Evolutionary conservation across 2,888 invertebrate species (phyloP).

Genomic region (Antitype chi): DNA sequence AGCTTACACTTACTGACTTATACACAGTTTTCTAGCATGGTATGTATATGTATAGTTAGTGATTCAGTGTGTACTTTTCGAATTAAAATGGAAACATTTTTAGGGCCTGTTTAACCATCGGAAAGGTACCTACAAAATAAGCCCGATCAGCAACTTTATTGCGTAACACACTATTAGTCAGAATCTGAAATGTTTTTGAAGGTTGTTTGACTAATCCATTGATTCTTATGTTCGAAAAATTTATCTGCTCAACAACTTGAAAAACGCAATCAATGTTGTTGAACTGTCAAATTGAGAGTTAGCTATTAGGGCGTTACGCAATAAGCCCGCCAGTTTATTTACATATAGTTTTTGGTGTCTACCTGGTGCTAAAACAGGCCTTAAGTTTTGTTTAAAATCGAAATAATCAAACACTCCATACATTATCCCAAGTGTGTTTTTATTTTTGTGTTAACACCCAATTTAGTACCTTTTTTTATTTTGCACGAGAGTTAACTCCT

Average conservation of each 20-base stretch:
- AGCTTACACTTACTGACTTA: neutral
- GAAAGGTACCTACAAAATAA: neutral
- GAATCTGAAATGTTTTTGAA: too few species aligned
- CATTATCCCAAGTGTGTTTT: conserved; percentile 20
- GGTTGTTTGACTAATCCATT: too few species aligned
- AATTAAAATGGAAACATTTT: neutral
- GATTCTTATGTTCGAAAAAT: too few species aligned
- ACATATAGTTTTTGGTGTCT: too few species aligned
- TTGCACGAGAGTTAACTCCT: neutral
- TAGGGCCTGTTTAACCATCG: neutral
- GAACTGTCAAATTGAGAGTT: too few species aligned
- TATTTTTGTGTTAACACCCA: neutral
- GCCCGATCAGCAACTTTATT: too few species aligned
- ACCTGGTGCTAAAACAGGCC: neutral
- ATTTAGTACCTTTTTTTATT: neutral
- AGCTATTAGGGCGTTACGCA: too few species aligned
- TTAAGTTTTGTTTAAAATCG: neutral
- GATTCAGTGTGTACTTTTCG: conserved; percentile 1
- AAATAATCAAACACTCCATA: conserved; percentile 2
- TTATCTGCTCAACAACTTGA: too few species aligned
- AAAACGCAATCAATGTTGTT: too few species aligned
- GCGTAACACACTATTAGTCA: too few species aligned
- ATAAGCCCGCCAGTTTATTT: too few species aligned
- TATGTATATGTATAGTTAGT: neutral
- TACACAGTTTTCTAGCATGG: neutral